A percentile compares a stretch with the other conserved stretches of the same genome.
These are phyloP conservation scores for Troilus luridus DNA, from an alignment of 2,888 invertebrate species.

Conservation along the genomic window DNA sequence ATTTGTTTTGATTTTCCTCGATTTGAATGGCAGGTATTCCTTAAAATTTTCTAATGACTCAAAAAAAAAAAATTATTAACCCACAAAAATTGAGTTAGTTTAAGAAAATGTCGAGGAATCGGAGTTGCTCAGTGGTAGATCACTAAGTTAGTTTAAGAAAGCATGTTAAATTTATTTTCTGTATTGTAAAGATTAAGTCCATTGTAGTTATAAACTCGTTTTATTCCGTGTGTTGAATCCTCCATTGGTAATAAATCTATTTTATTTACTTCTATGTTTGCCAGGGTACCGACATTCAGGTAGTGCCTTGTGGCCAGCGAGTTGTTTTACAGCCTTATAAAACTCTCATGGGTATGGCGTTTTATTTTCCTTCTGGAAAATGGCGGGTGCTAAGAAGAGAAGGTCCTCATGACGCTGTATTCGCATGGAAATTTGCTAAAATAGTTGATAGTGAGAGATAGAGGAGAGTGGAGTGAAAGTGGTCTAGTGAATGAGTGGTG, in stretches of 20 bases:
- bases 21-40: no score
- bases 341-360: not conserved
- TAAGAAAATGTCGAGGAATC: no score
- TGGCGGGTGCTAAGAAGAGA: not conserved
- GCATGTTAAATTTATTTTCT: no score
- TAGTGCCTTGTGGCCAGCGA: not conserved
- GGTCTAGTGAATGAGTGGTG: constrained; percentile 51
- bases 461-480: constrained; percentile 45
- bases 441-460: constrained; percentile 37
- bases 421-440: constrained; percentile 2
- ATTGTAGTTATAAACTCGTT: not conserved
- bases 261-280: not conserved
- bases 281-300: not conserved
- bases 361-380: not conserved
- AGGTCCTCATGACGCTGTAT: not conserved
- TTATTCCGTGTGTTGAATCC: not conserved
- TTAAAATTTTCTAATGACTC: no score
- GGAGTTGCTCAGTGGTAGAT: no score
- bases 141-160: no score
- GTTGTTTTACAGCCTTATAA: not conserved
- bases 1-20: no score
- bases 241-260: not conserved
- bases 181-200: no score
- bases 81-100: no score
- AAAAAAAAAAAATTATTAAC: no score